Evolutionary conservation across 2,888 invertebrate species (phyloP).

Genomic region (Pandemis heparana): DNA sequence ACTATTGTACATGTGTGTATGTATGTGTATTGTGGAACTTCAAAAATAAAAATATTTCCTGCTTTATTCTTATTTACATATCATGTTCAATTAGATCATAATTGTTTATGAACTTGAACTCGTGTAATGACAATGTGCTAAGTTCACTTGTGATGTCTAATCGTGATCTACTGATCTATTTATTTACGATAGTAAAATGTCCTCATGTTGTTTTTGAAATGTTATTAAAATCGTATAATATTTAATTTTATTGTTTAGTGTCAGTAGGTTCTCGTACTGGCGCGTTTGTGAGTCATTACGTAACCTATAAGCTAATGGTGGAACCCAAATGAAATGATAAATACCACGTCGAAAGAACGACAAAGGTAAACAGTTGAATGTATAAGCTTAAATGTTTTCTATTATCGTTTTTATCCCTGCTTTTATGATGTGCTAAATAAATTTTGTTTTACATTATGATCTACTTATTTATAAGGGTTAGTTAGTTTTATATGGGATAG

Average conservation of each 20-base stretch:
- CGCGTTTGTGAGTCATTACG: neutral
- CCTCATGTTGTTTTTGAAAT: neutral
- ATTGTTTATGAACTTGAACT: neutral
- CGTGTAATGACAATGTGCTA: neutral
- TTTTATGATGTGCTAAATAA: neutral
- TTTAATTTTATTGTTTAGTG: neutral
- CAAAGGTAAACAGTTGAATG: neutral
- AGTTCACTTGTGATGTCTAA: neutral
- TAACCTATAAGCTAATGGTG: neutral
- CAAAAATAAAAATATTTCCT: neutral
- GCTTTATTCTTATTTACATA: neutral
- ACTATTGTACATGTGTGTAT: neutral
- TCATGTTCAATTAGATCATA: neutral
- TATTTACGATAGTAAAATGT: neutral
- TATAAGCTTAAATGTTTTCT: neutral
- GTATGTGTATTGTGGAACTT: neutral
- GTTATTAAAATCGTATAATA: neutral
- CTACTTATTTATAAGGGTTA: neutral
- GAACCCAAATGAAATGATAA: neutral
- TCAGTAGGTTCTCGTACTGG: neutral
- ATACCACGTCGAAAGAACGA: neutral
- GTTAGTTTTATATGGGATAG: neutral
- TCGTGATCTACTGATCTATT: constrained; percentile 4
- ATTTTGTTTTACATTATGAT: constrained; percentile 1
- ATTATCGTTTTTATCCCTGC: neutral